These are phyloP conservation scores for Exephanes ischioxanthus DNA, from an alignment of 2,888 invertebrate species.

Conservation along the genomic window DNA sequence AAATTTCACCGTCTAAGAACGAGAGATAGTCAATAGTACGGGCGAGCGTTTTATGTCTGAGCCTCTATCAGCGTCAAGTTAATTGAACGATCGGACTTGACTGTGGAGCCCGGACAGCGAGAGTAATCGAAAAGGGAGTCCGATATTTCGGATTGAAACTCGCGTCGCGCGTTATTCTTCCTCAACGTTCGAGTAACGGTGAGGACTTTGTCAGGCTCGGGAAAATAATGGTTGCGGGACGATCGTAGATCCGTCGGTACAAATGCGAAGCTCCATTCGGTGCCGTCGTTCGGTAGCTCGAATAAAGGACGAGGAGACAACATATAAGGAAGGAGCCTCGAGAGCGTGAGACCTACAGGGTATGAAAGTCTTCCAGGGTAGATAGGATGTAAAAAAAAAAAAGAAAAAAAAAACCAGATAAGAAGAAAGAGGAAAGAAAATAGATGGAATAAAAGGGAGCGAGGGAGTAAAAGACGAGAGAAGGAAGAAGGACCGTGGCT, in stretches of 20 bases:
- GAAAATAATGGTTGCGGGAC: constrained; percentile 2
- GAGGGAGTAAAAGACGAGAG: constrained; percentile 44
- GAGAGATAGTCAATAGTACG: no score
- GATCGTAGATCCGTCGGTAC: not conserved
- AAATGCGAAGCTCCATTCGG: not conserved
- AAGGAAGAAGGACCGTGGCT: constrained; percentile 74
- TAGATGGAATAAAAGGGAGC: constrained; percentile 30
- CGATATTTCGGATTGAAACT: not conserved
- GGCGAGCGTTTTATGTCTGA: not conserved
- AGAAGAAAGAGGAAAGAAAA: constrained; percentile 35
- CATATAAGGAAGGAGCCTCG: not conserved
- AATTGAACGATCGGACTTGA: not conserved
- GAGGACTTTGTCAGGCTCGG: constrained; percentile 4
- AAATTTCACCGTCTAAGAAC: no score
- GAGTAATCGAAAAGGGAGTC: not conserved
- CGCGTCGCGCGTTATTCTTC: not conserved
- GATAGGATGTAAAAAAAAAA: constrained; percentile 19
- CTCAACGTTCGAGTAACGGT: not conserved
- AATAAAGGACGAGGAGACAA: constrained; percentile 13
- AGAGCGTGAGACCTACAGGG: not conserved
- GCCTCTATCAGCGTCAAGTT: not conserved
- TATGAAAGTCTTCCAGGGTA: constrained; percentile 29
- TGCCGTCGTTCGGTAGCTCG: not conserved
- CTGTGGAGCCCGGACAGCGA: not conserved
- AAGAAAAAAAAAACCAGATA: constrained; percentile 17